Percentiles rank a stretch among this genome's conserved stretches.
phyloP scores from a whole-genome alignment of 2,797 vertebrate genomes.

The Pangasius djambal region DNA sequence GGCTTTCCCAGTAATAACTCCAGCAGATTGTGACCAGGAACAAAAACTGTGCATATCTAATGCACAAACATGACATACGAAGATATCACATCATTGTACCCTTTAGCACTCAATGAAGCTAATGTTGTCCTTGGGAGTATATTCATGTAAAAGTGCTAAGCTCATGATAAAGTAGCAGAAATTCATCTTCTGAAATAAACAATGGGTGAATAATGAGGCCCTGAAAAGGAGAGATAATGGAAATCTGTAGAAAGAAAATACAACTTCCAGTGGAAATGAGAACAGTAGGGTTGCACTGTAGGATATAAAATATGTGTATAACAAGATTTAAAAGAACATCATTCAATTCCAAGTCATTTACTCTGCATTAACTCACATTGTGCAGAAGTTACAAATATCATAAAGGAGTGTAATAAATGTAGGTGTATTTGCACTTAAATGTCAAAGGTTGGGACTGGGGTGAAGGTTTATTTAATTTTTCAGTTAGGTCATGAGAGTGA shows the following conservation, averaged over 20 bases:
- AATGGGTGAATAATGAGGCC: slow-evolving; percentile 45
- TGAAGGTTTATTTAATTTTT: slow-evolving; percentile 21
- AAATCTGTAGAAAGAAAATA: slow-evolving; percentile 21
- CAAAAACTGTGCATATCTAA: slow-evolving; percentile 31
- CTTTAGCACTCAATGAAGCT: slow-evolving; percentile 43
- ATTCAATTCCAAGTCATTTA: slow-evolving; percentile 35
- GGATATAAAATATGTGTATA: slow-evolving; percentile 21
- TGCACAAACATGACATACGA: slow-evolving; percentile 46
- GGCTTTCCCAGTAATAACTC: slow-evolving; percentile 16
- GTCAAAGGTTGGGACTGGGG: not conserved
- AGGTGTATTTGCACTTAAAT: slow-evolving; percentile 8
- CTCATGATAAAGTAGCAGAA: slow-evolving; percentile 46
- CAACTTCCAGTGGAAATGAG: slow-evolving; percentile 25
- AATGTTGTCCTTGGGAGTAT: slow-evolving; percentile 49
- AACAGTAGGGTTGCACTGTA: slow-evolving; percentile 18
- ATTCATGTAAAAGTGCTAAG: slow-evolving; percentile 30
- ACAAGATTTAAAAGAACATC: slow-evolving; percentile 17
- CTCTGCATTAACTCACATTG: not conserved
- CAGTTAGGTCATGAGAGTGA: slow-evolving; percentile 29
- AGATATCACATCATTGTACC: slow-evolving; percentile 4
- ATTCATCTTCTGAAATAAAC: slow-evolving; percentile 42
- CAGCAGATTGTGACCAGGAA: not conserved
- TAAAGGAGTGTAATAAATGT: not conserved
- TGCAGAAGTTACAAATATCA: slow-evolving; percentile 8
- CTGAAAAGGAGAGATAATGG: slow-evolving; percentile 13